Evolutionary conservation across 2,797 vertebrate species (phyloP), one percentile per base, ranked within the genome.

Genomic region (Sus cebifrons): DNA sequence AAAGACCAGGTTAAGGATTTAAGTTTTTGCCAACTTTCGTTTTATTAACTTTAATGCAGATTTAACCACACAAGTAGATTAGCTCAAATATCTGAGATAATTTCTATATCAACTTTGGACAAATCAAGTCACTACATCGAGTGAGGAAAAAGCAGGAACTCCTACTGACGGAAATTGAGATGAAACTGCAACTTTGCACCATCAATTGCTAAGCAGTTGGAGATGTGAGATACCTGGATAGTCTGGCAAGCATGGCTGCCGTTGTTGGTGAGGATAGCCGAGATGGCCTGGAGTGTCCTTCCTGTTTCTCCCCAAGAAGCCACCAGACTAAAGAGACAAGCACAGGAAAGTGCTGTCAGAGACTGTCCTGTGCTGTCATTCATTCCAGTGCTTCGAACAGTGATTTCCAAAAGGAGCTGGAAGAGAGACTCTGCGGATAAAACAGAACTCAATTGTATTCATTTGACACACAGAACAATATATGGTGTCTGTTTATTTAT

Each of bases 171-270:
- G 29, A 84, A 81, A 92, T 6, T 81, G 21, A 96, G 54, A 71
- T 67, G 29, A 96, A 86, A 74, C 2, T 85, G 2, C 4, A 86
- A 49, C 25, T 36, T 94, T 54, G 54, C 16, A 88, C 83, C 88
- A 44, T 2, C 89, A 75, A 82, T 67, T 65, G 95, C 70, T 90
- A 91, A 78, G 68, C 49, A 91, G 84, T 27, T 86, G 15, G 62
- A 96, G 75, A 64, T 40, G 79, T 92, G 32, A 97, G 96, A 98
- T 98, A 99, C 99, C 99, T 99, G 99, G 98, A 99, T 99, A 75
- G 99, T 99, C 98, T 99, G 99, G 98, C 99, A 99, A 97, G 99
- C 99, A 75, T 99, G 99, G 98, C 99, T 99, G 98, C 99, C 99
- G 54, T 99, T 99, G 98, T 99, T 99, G 98, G 99, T 99, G 97